Base-by-base conservation (phyloP, 2,113 vertebrate species). In the Onychostruthus taczanowskii region DNA sequence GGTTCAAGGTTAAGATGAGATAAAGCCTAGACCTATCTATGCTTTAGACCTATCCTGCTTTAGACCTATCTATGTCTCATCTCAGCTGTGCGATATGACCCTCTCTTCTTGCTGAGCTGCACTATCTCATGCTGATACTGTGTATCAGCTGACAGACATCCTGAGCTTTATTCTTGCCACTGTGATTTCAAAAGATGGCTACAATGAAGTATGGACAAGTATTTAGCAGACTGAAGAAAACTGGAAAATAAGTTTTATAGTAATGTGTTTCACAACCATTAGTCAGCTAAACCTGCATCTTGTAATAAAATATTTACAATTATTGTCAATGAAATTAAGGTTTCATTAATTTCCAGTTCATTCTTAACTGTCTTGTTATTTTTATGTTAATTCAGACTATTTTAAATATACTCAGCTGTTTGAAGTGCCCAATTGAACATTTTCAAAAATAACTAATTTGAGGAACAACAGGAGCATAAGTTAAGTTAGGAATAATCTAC, bases 121-220 rank as follows among this genome's bases (percentile, higher is more conserved):
- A 24, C 74, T 95, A 95, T 96, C 95, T 95, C 82, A 94, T 96
- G 78, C 66, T 94, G 89, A 94, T 96, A 90, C 70, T 59, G 56
- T 56, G 13, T 84, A 92, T 89, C 96, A 90, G 83, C 80, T 90
- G 93, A 85, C 87, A 95, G 80, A 80, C 59, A 75, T 90, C 73
- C 79, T 49, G 67, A 87, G 92, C 66, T 92, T 90, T 87, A 76
- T 69, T 93, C 47, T 94, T 89, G 69, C 87, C 92, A 66, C 80
- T 64, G 62, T 50, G 47, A 39, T 84, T 96, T 94, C 79, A 86
- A 87, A 95, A 80, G 49, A 43, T 68, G 73, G 26, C 66, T 87
- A 43, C 46, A 95, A 75, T 47, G 41, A 96, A 84, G 22, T 43
- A 31, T 5, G 59, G 59, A 79, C 46, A 85, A 80, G 49, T 72